Evolutionary conservation across 2,113 vertebrate genomes (phyloP), one percentile per base, ranked within the genome.

Genomic region (Labeo rohita): DNA sequence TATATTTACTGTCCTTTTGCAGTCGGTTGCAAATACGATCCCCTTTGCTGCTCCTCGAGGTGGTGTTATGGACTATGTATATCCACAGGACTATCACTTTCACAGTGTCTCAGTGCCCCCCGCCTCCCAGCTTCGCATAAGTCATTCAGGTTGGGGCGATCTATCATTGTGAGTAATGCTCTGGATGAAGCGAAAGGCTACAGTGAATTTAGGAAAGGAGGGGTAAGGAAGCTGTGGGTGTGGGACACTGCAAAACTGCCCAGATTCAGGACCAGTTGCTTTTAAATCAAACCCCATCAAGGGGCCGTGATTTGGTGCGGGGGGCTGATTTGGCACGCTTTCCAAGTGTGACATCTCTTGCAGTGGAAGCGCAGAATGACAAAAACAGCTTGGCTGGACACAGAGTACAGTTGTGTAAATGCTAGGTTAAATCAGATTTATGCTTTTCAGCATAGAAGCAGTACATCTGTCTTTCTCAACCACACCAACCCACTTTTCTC

Each of bases 391-490:
- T 52, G 74, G 39, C 59, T 49, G 49, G 81, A 86, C 47, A 80
- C 50, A 75, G 15, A 9, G 23, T 23, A 75, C 13, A 82, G 49
- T 59, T 84, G 63, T 16, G 56, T 78, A 68, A 77, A 87, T 78
- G 75, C 81, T 87, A 73, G 52, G 84, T 86, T 84, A 49, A 80
- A 65, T 84, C 81, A 80, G 85, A 86, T 86, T 80, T 86, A 88
- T 85, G 63, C 45, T 70, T 50, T 52, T 77, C 78, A 65, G 13
- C 36, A 59, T 68, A 65, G 56, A 77, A 66, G 28, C 21, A 73
- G 50, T 80, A 61, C 76, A 45, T 68, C 80, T 78, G 49, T 79
- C 61, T 56, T 66, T 65, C 36, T 63, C 8, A 16, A 23, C 15
- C 54, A 65, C 47, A 39, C 70, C 61, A 50, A 66, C 49, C 18